Percentiles rank a stretch among this genome's conserved stretches.
These are phyloP conservation scores for Athetis lepigone DNA, from an alignment of 2,888 invertebrate genomes.

Conservation along the genomic window DNA sequence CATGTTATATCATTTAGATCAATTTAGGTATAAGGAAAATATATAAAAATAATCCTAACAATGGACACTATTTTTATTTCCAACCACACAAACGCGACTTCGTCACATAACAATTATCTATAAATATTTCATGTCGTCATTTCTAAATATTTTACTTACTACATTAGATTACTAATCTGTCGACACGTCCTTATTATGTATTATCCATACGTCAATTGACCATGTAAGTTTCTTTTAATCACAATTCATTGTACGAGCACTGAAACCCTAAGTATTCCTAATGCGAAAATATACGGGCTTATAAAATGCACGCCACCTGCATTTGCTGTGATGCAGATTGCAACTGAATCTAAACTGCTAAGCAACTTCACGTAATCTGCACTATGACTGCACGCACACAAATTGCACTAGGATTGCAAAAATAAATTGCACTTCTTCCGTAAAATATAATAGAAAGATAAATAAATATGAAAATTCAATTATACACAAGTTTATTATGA, in stretches of 20 bases:
- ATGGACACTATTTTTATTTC: constrained; percentile 3
- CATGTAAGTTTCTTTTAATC: constrained; percentile 28
- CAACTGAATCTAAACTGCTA: too few species aligned
- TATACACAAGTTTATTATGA: too few species aligned
- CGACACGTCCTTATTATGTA: constrained; percentile 4
- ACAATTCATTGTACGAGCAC: constrained; percentile 30
- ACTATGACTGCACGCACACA: too few species aligned
- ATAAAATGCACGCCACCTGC: too few species aligned
- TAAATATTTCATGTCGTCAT: background rate
- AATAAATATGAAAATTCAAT: too few species aligned
- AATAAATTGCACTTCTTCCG: too few species aligned
- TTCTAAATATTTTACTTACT: too few species aligned
- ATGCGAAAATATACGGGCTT: too few species aligned
- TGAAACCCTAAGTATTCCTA: constrained; percentile 40
- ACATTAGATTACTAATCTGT: constrained; percentile 18
- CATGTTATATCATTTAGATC: background rate
- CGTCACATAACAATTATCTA: background rate
- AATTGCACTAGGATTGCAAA: too few species aligned
- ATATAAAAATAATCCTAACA: background rate
- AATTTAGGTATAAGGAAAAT: background rate
- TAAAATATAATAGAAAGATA: too few species aligned
- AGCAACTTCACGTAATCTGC: too few species aligned
- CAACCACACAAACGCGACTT: background rate
- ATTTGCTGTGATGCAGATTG: too few species aligned
- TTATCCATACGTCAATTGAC: constrained; percentile 4